These are phyloP conservation scores for Hypothenemus hampei DNA, from an alignment of 1,140 invertebrate species.

Conservation along the genomic window DNA sequence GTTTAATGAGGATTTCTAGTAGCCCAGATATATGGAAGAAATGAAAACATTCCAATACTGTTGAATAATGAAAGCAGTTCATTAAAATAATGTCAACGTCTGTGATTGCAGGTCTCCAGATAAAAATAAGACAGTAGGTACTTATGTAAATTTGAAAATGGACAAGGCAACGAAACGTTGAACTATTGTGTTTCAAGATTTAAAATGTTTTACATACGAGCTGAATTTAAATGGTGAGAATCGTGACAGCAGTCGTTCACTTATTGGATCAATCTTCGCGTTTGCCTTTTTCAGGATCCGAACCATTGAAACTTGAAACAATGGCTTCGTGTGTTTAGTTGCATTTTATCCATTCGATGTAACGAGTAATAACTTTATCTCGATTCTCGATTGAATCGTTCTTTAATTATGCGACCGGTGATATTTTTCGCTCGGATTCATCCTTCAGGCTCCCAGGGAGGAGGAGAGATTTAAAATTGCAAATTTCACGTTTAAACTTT, in stretches of 20 bases:
- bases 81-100: no score
- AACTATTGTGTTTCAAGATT: constrained; percentile 26
- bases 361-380: constrained; percentile 4
- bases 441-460: neutral
- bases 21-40: neutral
- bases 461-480: constrained; percentile 19
- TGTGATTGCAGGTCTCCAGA: neutral
- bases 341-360: no score
- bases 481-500: constrained; percentile 24
- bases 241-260: constrained; percentile 13
- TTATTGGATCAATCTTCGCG: constrained; percentile 18
- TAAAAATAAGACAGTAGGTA: constrained; percentile 27
- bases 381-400: constrained; percentile 7
- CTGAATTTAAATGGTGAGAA: constrained; percentile 31
- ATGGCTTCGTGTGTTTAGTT: no score
- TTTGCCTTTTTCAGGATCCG: neutral
- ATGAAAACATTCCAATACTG: neutral
- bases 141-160: constrained; percentile 27
- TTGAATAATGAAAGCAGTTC: constrained; percentile 17
- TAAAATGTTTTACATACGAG: constrained; percentile 26
- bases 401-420: constrained; percentile 20
- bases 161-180: constrained; percentile 12
- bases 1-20: no score
- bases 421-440: constrained; percentile 7
- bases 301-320: neutral